Conservation (phyloP, 2,888 invertebrate genomes). For the Disparrhopalites patrizii region DNA sequence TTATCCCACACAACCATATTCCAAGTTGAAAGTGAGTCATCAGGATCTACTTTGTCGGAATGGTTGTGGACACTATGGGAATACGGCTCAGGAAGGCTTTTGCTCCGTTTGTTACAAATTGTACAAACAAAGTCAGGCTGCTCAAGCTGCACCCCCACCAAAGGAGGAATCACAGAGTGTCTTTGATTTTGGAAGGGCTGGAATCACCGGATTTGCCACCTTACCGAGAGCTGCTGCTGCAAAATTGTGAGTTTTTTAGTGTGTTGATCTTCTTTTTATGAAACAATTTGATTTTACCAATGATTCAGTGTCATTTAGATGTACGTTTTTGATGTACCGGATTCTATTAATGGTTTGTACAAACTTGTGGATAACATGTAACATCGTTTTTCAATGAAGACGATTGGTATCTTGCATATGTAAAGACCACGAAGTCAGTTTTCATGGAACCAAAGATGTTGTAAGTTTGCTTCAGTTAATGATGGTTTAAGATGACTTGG, state of each 20-base stretch:
- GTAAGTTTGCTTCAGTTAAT: too few relatives aligned
- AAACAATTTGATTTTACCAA: too few relatives aligned
- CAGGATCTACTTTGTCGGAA: conserved; percentile 81
- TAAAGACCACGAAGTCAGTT: too few relatives aligned
- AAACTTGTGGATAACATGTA: too few relatives aligned
- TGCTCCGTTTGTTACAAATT: conserved; percentile 95
- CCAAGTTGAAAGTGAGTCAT: conserved; percentile 40
- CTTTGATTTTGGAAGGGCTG: conserved; percentile 39
- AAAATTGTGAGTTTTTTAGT: conserved; percentile 40
- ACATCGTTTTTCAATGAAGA: too few relatives aligned
- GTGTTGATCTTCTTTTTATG: too few relatives aligned
- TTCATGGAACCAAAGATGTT: too few relatives aligned
- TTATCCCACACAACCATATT: conserved; percentile 12
- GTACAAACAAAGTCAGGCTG: conserved; percentile 56
- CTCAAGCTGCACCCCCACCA: neutral
- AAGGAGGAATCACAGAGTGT: conserved; percentile 14
- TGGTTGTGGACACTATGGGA: conserved; percentile 96
- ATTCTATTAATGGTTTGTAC: too few relatives aligned
- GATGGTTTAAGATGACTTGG: too few relatives aligned
- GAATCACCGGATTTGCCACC: conserved; percentile 43
- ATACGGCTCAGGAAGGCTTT: conserved; percentile 95
- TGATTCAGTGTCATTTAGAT: too few relatives aligned
- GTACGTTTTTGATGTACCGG: too few relatives aligned
- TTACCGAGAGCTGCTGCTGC: conserved; percentile 46
- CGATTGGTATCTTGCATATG: too few relatives aligned